Base-by-base conservation (phyloP, 37 sponge, comb jelly and placozoan genomes). In the Diacarnus erythraeanus region DNA sequence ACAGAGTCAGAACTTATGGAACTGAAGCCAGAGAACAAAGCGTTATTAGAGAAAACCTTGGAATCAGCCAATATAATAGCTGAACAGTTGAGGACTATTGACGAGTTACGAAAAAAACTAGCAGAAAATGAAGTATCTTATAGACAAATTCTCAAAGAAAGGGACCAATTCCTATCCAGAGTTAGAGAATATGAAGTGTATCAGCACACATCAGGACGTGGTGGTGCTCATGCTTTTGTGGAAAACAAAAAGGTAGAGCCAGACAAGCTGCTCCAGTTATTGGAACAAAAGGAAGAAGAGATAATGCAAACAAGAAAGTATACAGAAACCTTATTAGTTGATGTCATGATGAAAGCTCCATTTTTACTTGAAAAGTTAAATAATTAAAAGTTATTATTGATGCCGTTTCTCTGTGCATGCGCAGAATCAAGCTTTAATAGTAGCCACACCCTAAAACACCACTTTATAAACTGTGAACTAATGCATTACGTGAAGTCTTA, bases 281-380 rank as follows among this genome's bases (percentile, higher is more conserved):
- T 83, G 18, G 78, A 73, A 44, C 75, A 83, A 27, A 83, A 83
- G 64, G 84, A 89, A 22, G 84, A 89, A 17, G 89, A 89, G 43
- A 78, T 77, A 4, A 12, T 25, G 29, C 61, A 80, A 66, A 42
- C 83, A 74, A 79, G 69, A 34, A 80, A 89, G n/a, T 89, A 89
- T 56, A 79, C 79, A 29, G 56, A 26, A 38, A 78, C 78, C 20
- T 68, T 89, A 44, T 60, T 89, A 66, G 64, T 64, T 9, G 74
- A 64, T 61, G 89, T 89, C 12, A 79, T 89, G 42, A 83, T 83
- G 47, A 83, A 79, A 37, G 89, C 89, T 31, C 89, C 89, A 8
- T 81, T 69, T 72, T 63, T 89, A 26, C 75, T 89, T 40, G 89
- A 83, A 74, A 71, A 71, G 21, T 23, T 36, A 61, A 29, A 61